A percentile compares a stretch with the other conserved stretches of the same genome.
phyloP scores from a whole-genome alignment of 2,797 vertebrate genomes.

The Arrhamphus sclerolepis region DNA sequence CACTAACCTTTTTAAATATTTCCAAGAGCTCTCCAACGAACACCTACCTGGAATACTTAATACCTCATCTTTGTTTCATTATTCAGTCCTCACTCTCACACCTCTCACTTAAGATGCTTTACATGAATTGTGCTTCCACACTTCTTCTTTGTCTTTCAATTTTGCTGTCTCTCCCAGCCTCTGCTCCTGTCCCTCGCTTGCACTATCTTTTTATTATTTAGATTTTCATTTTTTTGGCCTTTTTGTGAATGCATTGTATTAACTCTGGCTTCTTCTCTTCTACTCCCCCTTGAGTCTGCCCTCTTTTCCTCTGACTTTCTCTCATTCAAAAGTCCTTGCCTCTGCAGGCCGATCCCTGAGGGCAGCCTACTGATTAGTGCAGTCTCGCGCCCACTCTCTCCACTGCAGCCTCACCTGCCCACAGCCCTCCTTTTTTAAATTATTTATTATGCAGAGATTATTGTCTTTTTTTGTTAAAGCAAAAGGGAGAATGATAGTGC shows the following conservation, averaged over 20 bases:
- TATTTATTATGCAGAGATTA: constrained; percentile 50
- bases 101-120: constrained; percentile 92
- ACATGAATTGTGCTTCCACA: constrained; percentile 86
- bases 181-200: constrained; percentile 46
- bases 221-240: constrained; percentile 25
- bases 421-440: constrained; percentile 37
- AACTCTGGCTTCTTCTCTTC: constrained; percentile 15
- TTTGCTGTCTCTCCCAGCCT: constrained; percentile 65
- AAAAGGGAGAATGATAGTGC: neutral
- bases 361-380: constrained; percentile 86
- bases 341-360: constrained; percentile 84
- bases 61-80: constrained; percentile 96
- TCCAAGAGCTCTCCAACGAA: constrained; percentile 93
- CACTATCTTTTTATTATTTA: constrained; percentile 63
- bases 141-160: constrained; percentile 58
- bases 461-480: constrained; percentile 28
- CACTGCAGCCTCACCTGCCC: constrained; percentile 49
- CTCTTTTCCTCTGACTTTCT: constrained; percentile 72
- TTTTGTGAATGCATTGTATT: constrained; percentile 27
- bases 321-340: constrained; percentile 84
- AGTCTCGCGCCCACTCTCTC: constrained; percentile 58
- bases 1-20: constrained; percentile 99
- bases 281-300: constrained; percentile 25
- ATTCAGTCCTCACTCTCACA: constrained; percentile 90
- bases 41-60: constrained; percentile 94